Conservation (phyloP, 92 coral and sea anemone genomes). For the Paragorgia papillata region DNA sequence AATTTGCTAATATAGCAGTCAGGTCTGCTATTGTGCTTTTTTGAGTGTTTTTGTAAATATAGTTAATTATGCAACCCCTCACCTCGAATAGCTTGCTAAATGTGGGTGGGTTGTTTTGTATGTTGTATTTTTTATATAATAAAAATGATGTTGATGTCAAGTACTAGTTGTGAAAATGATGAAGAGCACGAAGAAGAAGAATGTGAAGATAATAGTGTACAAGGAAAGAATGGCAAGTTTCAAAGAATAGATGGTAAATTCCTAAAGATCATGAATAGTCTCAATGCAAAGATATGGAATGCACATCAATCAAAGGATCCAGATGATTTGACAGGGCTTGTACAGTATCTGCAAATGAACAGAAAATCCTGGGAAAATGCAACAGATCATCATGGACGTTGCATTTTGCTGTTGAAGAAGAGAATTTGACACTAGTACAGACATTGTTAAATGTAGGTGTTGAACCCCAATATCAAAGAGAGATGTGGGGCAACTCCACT, state of each 20-base stretch:
- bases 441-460: constrained; percentile 45
- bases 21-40: too few species aligned
- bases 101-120: too few species aligned
- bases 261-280: constrained; percentile 30
- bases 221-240: not conserved
- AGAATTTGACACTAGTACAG: constrained; percentile 22
- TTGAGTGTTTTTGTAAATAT: too few species aligned
- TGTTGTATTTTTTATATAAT: too few species aligned
- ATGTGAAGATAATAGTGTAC: not conserved
- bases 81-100: too few species aligned
- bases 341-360: constrained; percentile 25
- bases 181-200: constrained; percentile 16
- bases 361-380: constrained; percentile 48
- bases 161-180: constrained; percentile 22
- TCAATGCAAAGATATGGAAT: constrained; percentile 47
- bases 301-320: constrained; percentile 54
- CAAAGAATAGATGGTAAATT: constrained; percentile 50
- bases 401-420: constrained; percentile 34
- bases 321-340: constrained; percentile 28
- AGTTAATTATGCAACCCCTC: too few species aligned
- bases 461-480: constrained; percentile 58
- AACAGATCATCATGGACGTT: constrained; percentile 29
- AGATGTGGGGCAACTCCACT: constrained; percentile 63
- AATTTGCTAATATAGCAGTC: too few species aligned
- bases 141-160: too few species aligned